Evolutionary conservation across 1,140 invertebrate genomes (phyloP).

Genomic region (Drosophila kikkawai): DNA sequence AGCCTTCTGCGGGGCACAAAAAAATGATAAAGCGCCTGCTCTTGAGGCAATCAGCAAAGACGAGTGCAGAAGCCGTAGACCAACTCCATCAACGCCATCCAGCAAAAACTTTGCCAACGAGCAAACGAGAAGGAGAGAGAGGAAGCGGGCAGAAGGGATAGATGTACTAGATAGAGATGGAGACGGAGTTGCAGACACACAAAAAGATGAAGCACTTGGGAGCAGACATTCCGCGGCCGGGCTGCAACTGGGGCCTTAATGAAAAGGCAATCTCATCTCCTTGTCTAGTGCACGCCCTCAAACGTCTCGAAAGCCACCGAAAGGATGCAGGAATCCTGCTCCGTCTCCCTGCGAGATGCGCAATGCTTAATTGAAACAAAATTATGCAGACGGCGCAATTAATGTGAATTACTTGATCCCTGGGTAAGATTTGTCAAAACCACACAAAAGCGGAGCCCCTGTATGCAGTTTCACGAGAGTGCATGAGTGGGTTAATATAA

Average conservation of each 20-base stretch:
- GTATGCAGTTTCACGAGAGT: conserved; percentile 17
- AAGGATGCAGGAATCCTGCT: conserved; percentile 17
- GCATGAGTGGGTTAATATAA: conserved; percentile 29
- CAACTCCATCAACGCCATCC: conserved; percentile 56
- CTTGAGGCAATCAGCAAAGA: conserved; percentile 51
- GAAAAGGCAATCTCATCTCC: conserved; percentile 68
- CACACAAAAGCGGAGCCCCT: conserved; percentile 34
- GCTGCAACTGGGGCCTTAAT: conserved; percentile 46
- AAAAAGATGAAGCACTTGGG: conserved; percentile 66
- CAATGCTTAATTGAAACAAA: conserved; percentile 74
- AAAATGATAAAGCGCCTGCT: conserved; percentile 60
- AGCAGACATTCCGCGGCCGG: conserved; percentile 47
- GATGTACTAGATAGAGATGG: background rate
- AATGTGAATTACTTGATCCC: conserved; percentile 43
- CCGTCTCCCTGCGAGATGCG: conserved; percentile 21
- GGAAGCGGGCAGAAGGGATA: background rate
- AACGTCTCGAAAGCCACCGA: conserved; percentile 31
- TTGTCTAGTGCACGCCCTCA: conserved; percentile 43
- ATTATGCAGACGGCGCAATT: conserved; percentile 51
- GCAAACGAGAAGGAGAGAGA: conserved; percentile 8
- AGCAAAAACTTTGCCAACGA: conserved; percentile 49
- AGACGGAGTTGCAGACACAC: conserved; percentile 34
- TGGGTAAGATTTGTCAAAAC: conserved; percentile 27
- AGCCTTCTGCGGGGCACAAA: conserved; percentile 10
- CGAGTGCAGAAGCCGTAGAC: conserved; percentile 46